These are phyloP conservation scores for Archips crataeganus DNA, from an alignment of 2,888 invertebrate genomes.

Conservation along the genomic window DNA sequence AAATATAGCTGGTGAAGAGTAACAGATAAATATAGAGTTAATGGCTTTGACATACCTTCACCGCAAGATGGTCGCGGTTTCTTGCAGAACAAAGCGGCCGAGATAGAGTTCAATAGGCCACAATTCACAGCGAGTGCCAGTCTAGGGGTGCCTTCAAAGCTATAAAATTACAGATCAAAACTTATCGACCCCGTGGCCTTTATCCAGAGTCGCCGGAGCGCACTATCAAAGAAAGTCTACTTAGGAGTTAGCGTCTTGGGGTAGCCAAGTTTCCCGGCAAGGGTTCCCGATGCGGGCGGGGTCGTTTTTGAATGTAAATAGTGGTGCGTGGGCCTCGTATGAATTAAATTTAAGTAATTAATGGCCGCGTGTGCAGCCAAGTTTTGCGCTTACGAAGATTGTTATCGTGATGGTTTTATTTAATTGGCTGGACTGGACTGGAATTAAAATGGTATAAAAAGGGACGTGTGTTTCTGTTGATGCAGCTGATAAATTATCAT, in stretches of 20 bases:
- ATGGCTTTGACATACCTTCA: constrained; percentile 21
- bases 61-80: constrained; percentile 37
- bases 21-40: constrained; percentile 11
- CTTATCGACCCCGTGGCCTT: constrained; percentile 83
- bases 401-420: constrained; percentile 4
- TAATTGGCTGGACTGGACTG: background rate
- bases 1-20: constrained; percentile 1
- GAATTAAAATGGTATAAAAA: background rate
- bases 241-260: constrained; percentile 84
- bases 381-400: constrained; percentile 25
- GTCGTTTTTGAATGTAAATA: constrained; percentile 85
- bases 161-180: constrained; percentile 86
- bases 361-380: constrained; percentile 63
- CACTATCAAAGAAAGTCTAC: constrained; percentile 85
- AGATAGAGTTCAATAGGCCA: constrained; percentile 74
- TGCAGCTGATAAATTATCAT: too few species aligned
- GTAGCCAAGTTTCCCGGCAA: constrained; percentile 80
- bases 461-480: background rate
- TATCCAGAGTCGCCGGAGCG: constrained; percentile 81
- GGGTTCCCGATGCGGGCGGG: constrained; percentile 81
- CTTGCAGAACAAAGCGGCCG: constrained; percentile 60
- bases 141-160: constrained; percentile 79
- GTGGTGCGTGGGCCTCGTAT: constrained; percentile 78
- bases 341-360: constrained; percentile 86
- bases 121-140: constrained; percentile 68